These are phyloP conservation scores for Bursaphelenchus mucronatus DNA, from an alignment of 1,140 invertebrate genomes.

Conservation along the genomic window DNA sequence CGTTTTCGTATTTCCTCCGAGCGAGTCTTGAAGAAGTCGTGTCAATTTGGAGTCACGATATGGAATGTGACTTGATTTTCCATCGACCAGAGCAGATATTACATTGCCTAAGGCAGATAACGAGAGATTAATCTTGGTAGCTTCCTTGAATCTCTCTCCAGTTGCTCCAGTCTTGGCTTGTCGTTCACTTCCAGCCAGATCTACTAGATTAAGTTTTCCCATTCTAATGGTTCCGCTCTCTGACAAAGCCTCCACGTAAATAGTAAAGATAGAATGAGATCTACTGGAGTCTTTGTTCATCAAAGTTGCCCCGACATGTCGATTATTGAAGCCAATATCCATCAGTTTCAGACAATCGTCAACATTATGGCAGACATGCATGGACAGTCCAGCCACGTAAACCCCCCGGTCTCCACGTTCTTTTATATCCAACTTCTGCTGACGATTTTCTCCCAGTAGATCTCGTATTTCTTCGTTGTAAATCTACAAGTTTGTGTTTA, in stretches of 20 bases:
- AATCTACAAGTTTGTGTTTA: conserved; percentile 64
- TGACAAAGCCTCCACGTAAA: conserved; percentile 75
- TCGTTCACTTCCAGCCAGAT: conserved; percentile 67
- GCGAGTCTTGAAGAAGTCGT: conserved; percentile 76
- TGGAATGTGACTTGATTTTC: conserved; percentile 76
- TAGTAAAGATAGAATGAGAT: conserved; percentile 83
- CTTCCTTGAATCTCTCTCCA: conserved; percentile 83
- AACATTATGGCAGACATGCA: conserved; percentile 74
- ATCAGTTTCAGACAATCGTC: conserved; percentile 72
- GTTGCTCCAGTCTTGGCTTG: conserved; percentile 74
- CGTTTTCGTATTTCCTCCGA: conserved; percentile 91
- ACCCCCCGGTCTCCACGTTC: conserved; percentile 76
- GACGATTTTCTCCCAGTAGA: conserved; percentile 72
- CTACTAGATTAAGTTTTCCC: conserved; percentile 81
- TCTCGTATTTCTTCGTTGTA: conserved; percentile 81
- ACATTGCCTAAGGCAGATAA: conserved; percentile 89
- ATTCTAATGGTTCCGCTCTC: conserved; percentile 66
- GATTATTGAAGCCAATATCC: conserved; percentile 72
- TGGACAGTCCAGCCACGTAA: conserved; percentile 73
- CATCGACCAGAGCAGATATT: conserved; percentile 83
- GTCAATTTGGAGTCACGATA: conserved; percentile 92
- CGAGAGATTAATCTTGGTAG: conserved; percentile 89
- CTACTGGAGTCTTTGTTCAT: conserved; percentile 83
- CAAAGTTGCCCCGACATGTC: conserved; percentile 73
- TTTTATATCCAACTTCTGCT: conserved; percentile 72